A percentile compares a stretch with the other conserved stretches of the same genome.
Evolutionary conservation across 2,797 vertebrate species (phyloP).

Genomic region (Coilia nasus): DNA sequence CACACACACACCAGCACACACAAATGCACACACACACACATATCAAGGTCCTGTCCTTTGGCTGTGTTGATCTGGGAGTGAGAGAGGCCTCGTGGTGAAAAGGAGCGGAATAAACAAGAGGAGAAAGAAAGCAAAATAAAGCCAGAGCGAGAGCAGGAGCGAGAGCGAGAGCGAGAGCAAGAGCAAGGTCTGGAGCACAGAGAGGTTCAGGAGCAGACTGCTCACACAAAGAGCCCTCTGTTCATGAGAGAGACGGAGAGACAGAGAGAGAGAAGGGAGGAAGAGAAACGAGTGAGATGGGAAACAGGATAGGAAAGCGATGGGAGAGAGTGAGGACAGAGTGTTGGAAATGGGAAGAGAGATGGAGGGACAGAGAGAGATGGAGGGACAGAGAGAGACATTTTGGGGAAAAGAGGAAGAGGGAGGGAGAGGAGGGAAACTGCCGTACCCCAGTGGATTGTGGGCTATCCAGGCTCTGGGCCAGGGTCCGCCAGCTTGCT

Average conservation of each 20-base stretch:
- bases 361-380: background rate
- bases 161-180: too few relatives aligned
- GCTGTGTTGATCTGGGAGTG: background rate
- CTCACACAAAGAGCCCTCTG: background rate
- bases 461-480: conserved; percentile 5
- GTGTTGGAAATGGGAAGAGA: background rate
- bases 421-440: background rate
- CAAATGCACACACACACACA: background rate
- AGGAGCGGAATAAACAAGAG: conserved; percentile 3
- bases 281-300: background rate
- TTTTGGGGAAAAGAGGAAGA: background rate
- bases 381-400: background rate
- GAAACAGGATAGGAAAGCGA: background rate
- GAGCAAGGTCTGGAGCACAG: conserved; percentile 8
- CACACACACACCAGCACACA: background rate
- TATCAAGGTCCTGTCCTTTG: background rate
- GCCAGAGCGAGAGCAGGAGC: background rate
- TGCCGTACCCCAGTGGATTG: conserved; percentile 8
- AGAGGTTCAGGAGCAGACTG: background rate
- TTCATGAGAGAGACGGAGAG: background rate
- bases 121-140: background rate
- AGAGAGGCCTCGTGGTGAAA: background rate
- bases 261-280: background rate
- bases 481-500: conserved; percentile 6
- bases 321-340: background rate